phyloP scores from a whole-genome alignment of 2,113 vertebrate genomes.

The Coreoperca whiteheadi region DNA sequence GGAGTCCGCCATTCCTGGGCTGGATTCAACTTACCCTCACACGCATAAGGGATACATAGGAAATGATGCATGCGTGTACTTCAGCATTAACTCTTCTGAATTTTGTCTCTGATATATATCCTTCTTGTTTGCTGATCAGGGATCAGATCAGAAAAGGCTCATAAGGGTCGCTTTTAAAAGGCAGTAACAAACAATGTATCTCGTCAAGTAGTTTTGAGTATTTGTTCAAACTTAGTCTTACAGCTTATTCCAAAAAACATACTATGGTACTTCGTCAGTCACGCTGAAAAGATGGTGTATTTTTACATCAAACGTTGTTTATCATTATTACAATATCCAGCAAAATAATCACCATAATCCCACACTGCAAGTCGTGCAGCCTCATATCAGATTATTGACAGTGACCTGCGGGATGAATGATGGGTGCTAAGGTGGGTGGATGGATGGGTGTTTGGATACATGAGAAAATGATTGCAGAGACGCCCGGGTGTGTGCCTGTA shows the following conservation, averaged over 20 bases:
- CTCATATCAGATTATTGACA: background rate
- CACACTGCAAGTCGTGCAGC: background rate
- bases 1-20: background rate
- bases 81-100: background rate
- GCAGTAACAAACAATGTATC: background rate
- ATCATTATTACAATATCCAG: background rate
- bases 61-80: background rate
- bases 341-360: background rate
- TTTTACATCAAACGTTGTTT: background rate
- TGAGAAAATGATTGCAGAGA: background rate
- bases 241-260: background rate
- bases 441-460: background rate
- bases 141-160: background rate
- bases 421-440: slow-evolving; percentile 2
- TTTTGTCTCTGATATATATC: background rate
- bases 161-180: background rate
- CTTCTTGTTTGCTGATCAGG: background rate
- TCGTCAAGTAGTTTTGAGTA: background rate
- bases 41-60: background rate
- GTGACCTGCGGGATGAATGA: background rate
- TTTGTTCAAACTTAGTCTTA: background rate
- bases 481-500: background rate
- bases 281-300: background rate
- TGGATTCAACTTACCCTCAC: too few relatives aligned
- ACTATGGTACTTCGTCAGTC: background rate